Evolutionary conservation across 2,888 invertebrate species (phyloP), one percentile per base, ranked within the genome.

Genomic region (Microctonus hyperodae): DNA sequence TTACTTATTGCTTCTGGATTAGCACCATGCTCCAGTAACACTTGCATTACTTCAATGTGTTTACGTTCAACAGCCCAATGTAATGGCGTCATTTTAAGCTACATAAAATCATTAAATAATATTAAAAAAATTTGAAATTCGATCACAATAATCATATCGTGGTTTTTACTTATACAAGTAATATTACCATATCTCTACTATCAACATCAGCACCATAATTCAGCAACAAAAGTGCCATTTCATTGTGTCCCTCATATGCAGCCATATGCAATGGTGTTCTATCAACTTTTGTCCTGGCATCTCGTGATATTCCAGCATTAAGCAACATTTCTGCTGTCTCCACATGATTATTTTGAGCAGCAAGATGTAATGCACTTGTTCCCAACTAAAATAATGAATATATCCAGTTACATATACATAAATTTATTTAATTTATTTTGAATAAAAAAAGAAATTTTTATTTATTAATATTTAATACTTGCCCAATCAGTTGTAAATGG

Each of bases 401-500:
- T 56, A 61, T 28, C 16, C 55, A 22, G n/a, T n/a, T n/a, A n/a
- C n/a, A n/a, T n/a, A n/a, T n/a, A n/a, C 48, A 35, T 31, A n/a
- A 20, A 44, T n/a, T 44, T 5, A 44, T 16, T 44, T 2, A 7
- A 3, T 3, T n/a, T 5, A 16, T 44, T 2, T 44, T 16, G 4
- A 44, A 16, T 16, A 44, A 7, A 67, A 16, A 37, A 20, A 78
- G 83, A 79, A n/a, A n/a, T n/a, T n/a, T n/a, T n/a, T n/a, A n/a
- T n/a, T n/a, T n/a, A n/a, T n/a, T n/a, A n/a, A n/a, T n/a, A n/a
- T n/a, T n/a, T n/a, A n/a, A n/a, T n/a, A n/a, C n/a, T n/a, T 85
- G 95, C 95, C 95, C 96, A 96, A 84, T 97, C 96, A 2, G 96
- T 92, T 10, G 94, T 93, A 79, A 97, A 96, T 28, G 96, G 95